Conservation (phyloP, 1,140 invertebrate genomes). For the Solen grandis region DNA sequence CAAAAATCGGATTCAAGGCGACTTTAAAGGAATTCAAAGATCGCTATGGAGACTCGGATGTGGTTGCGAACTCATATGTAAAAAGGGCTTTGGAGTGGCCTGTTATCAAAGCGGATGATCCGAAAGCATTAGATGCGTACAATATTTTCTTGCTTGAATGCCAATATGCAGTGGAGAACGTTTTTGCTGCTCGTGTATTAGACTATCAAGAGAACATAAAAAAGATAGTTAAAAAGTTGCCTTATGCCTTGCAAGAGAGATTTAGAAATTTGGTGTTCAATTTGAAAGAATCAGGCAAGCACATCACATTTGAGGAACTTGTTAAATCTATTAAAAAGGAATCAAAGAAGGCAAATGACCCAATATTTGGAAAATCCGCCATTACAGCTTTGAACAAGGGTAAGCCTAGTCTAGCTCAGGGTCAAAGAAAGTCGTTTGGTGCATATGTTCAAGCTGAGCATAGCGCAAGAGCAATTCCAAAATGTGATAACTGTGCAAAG, state of each 20-base stretch:
- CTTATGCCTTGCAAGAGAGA: no score
- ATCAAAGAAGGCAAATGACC: no score
- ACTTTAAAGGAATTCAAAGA: conserved; percentile 45
- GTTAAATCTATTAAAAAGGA: no score
- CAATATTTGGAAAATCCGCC: no score
- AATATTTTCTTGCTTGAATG: conserved; percentile 17
- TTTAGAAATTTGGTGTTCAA: background rate
- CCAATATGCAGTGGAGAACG: no score
- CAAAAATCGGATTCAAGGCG: conserved; percentile 10
- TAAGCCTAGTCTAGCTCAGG: no score
- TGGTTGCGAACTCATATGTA: conserved; percentile 44
- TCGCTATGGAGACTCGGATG: conserved; percentile 45
- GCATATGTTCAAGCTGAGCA: no score
- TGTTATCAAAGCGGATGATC: conserved; percentile 36
- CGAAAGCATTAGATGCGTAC: conserved; percentile 11
- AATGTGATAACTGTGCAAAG: background rate
- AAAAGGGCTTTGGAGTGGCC: conserved; percentile 55
- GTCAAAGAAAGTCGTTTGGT: no score
- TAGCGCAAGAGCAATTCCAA: no score
- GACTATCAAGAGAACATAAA: conserved; percentile 11
- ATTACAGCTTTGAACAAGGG: no score
- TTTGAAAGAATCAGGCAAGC: background rate
- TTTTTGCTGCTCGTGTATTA: conserved; percentile 6
- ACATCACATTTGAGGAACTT: conserved; percentile 4
- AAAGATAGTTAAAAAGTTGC: conserved; percentile 17